Conservation (phyloP, 2,113 vertebrate species). For the Sphaerodactylus townsendi region DNA sequence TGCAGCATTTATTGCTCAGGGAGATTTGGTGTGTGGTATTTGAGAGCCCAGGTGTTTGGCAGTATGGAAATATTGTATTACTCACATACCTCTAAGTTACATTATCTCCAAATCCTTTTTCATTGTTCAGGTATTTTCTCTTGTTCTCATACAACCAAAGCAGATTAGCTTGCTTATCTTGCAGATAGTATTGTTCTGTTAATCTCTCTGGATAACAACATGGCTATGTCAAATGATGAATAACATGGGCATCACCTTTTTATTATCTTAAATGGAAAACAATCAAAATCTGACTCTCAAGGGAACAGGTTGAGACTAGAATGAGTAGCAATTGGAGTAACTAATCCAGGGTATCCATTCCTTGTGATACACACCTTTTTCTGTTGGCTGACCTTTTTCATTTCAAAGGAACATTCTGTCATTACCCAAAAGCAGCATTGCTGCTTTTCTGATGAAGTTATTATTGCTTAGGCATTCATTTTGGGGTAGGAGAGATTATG, state of each 20-base stretch:
- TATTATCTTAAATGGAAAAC: conserved; percentile 11
- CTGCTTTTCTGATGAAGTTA: background rate
- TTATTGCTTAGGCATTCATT: background rate
- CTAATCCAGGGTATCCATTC: conserved; percentile 2
- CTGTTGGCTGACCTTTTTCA: background rate
- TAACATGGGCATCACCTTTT: conserved; percentile 26
- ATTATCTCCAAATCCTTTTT: background rate
- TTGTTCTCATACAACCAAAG: background rate
- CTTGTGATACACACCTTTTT: background rate
- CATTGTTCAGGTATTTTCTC: background rate
- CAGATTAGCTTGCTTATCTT: background rate
- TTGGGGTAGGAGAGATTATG: background rate
- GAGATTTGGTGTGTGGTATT: background rate
- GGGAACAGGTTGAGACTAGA: conserved; percentile 5
- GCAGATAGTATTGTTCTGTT: background rate
- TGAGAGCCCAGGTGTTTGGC: background rate
- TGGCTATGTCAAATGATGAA: background rate
- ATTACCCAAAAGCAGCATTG: background rate
- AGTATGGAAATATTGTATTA: conserved; percentile 13
- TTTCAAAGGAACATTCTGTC: background rate
- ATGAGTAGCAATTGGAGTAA: conserved; percentile 5
- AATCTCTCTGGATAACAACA: conserved; percentile 19
- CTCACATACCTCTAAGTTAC: background rate
- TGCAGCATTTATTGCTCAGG: background rate
- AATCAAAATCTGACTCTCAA: conserved; percentile 15